These are phyloP conservation scores for Lipotes vexillifer DNA, from an alignment of 2,113 vertebrate genomes.

Conservation along the genomic window DNA sequence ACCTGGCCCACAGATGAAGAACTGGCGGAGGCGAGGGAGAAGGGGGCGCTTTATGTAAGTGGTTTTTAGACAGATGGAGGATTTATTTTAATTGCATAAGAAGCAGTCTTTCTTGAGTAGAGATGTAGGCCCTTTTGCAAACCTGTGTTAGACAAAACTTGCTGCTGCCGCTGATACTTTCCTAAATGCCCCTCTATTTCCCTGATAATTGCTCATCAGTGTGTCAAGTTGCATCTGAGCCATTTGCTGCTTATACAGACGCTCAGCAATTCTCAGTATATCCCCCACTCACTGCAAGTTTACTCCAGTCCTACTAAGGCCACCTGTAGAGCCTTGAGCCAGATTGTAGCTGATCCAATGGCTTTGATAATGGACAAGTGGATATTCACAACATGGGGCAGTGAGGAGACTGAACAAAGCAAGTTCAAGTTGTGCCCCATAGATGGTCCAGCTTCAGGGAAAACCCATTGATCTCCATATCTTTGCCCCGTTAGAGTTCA, in stretches of 20 bases:
- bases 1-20: not conserved
- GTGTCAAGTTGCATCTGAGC: constrained; percentile 6
- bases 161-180: constrained; percentile 30
- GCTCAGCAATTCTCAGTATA: constrained; percentile 35
- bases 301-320: constrained; percentile 20
- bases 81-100: constrained; percentile 71
- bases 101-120: constrained; percentile 55
- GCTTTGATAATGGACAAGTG: not conserved
- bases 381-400: not conserved
- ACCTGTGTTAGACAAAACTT: constrained; percentile 59
- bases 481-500: not conserved
- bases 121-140: constrained; percentile 56
- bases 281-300: not conserved
- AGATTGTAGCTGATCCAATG: constrained; percentile 20
- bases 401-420: not conserved
- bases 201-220: constrained; percentile 45
- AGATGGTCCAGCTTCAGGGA: not conserved
- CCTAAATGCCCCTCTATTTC: constrained; percentile 53
- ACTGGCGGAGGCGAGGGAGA: not conserved
- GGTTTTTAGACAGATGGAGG: constrained; percentile 74
- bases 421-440: not conserved
- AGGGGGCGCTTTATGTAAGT: constrained; percentile 65
- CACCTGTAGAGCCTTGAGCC: constrained; percentile 40
- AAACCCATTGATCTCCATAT: not conserved
- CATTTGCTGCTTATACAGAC: constrained; percentile 47